A percentile compares a stretch with the other conserved stretches of the same genome.
These are phyloP conservation scores for Lasioglossum pauxillum DNA, from an alignment of 2,888 invertebrate species.

Conservation along the genomic window DNA sequence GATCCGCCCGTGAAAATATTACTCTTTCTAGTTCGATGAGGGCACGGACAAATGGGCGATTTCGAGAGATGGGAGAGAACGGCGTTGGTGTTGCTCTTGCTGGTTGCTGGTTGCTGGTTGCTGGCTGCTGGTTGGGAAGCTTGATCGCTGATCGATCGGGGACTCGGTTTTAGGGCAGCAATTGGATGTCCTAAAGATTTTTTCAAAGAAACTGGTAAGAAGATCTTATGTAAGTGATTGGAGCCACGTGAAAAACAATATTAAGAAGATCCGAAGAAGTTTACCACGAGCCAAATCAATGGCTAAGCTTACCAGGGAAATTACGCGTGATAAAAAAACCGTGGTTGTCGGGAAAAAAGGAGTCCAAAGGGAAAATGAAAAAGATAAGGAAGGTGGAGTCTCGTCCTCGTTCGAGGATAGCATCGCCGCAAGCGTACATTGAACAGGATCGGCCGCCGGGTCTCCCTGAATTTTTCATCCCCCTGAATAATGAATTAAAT, in stretches of 20 bases:
- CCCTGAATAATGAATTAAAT: slow-evolving; percentile 84
- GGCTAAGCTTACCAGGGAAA: not conserved
- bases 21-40: slow-evolving; percentile 31
- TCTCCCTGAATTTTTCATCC: slow-evolving; percentile 81
- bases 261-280: not conserved
- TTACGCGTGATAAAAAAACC: not conserved
- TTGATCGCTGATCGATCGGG: not conserved
- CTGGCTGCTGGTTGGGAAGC: not conserved
- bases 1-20: slow-evolving; percentile 55
- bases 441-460: slow-evolving; percentile 59
- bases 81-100: not conserved
- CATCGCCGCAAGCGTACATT: slow-evolving; percentile 45
- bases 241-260: no score
- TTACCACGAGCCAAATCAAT: not conserved
- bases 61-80: slow-evolving; percentile 3
- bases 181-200: not conserved
- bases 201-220: not conserved
- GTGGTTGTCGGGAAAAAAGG: not conserved
- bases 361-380: slow-evolving; percentile 9
- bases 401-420: slow-evolving; percentile 37
- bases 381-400: not conserved
- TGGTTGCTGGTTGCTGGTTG: not conserved
- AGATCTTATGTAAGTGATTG: not conserved
- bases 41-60: slow-evolving; percentile 18
- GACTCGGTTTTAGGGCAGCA: not conserved